Percentiles rank a stretch among this genome's conserved stretches.
Evolutionary conservation across 2,888 invertebrate species (phyloP).

Genomic region (Argyresthia goedartella): DNA sequence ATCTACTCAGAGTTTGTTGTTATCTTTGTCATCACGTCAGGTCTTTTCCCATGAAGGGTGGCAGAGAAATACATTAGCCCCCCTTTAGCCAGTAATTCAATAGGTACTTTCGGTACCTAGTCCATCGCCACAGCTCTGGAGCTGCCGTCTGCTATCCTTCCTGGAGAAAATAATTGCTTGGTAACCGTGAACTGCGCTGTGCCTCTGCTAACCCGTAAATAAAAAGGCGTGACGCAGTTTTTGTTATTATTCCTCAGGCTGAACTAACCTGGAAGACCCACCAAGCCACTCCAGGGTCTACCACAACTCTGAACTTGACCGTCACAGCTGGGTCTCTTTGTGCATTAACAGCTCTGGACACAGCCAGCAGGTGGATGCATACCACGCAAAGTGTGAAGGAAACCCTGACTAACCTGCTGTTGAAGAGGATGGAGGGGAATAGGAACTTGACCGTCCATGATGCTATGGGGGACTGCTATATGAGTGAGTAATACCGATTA

Average conservation of each 20-base stretch:
- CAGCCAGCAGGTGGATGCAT: conserved; percentile 31
- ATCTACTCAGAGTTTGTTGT: too few relatives aligned
- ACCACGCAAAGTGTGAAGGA: conserved; percentile 27
- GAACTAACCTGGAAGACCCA: conserved; percentile 40
- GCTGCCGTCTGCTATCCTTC: too few relatives aligned
- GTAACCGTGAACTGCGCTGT: too few relatives aligned
- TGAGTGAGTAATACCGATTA: conserved; percentile 42
- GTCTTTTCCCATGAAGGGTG: too few relatives aligned
- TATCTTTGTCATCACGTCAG: too few relatives aligned
- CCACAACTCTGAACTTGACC: conserved; percentile 30
- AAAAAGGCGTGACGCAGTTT: too few relatives aligned
- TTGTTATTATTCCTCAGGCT: conserved; percentile 25
- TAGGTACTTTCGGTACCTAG: too few relatives aligned
- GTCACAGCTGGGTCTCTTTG: conserved; percentile 51
- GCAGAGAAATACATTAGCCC: too few relatives aligned
- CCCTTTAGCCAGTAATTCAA: too few relatives aligned
- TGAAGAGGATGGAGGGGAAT: conserved; percentile 34
- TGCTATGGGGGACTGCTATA: conserved; percentile 42
- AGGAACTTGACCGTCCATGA: conserved; percentile 52
- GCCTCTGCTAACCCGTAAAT: too few relatives aligned
- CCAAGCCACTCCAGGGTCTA: conserved; percentile 38
- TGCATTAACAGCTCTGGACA: conserved; percentile 42
- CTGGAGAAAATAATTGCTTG: too few relatives aligned
- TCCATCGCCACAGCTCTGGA: too few relatives aligned
- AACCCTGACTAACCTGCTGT: conserved; percentile 26